phyloP scores from a whole-genome alignment of 2,888 invertebrate species.

The Drosophila putrida region DNA sequence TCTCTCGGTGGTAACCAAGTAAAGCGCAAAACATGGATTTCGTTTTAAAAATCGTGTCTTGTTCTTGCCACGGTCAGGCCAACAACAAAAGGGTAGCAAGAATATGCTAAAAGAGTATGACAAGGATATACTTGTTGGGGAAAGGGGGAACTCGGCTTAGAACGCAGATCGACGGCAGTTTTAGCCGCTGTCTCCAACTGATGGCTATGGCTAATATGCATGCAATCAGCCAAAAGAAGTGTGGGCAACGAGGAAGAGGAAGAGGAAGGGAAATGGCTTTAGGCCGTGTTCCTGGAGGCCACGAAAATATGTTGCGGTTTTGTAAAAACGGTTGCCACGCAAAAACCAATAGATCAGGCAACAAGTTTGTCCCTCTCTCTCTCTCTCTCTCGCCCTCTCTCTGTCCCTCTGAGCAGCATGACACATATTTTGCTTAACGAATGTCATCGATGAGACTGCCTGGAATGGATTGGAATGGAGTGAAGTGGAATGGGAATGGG shows the following conservation, averaged over 20 bases:
- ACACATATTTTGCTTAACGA: constrained; percentile 78
- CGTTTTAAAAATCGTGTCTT: constrained; percentile 80
- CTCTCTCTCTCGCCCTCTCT: not conserved
- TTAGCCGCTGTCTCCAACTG: constrained; percentile 44
- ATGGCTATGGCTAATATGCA: constrained; percentile 79
- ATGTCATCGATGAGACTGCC: constrained; percentile 60
- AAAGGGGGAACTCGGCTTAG: constrained; percentile 36
- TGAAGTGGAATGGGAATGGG: constrained; percentile 29
- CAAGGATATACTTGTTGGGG: not conserved
- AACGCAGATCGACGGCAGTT: constrained; percentile 68
- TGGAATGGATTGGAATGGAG: constrained; percentile 33
- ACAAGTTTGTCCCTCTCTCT: constrained; percentile 28
- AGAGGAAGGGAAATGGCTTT: not conserved
- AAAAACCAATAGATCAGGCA: constrained; percentile 80
- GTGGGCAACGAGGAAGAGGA: not conserved
- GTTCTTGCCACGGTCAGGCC: constrained; percentile 70
- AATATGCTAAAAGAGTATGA: constrained; percentile 41
- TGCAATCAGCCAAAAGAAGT: constrained; percentile 73
- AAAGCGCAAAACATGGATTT: constrained; percentile 77
- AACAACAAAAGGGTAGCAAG: constrained; percentile 72
- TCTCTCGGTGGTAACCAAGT: constrained; percentile 38
- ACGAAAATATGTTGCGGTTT: constrained; percentile 72
- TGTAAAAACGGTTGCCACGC: constrained; percentile 71
- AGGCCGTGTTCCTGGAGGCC: constrained; percentile 47
- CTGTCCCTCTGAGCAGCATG: constrained; percentile 36